phyloP scores from a whole-genome alignment of 1,140 invertebrate species.

The Coelopa frigida region DNA sequence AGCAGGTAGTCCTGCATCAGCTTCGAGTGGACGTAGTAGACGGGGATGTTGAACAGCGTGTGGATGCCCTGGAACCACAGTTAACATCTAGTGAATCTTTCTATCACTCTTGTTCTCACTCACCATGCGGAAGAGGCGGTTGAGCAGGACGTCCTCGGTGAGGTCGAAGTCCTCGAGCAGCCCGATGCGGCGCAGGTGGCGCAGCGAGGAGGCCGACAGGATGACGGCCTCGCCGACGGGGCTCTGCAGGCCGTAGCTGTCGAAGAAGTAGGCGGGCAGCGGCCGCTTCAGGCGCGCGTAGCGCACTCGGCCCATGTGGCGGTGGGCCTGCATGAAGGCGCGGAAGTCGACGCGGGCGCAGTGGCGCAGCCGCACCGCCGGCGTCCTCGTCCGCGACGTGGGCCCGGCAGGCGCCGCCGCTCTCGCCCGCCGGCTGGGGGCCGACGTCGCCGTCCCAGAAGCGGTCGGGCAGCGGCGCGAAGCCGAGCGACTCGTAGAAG shows the following conservation, averaged over 20 bases:
- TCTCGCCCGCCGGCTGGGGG: background rate
- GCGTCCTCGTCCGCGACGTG: background rate
- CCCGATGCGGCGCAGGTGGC: constrained; percentile 37
- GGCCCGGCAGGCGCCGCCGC: background rate
- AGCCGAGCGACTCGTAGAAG: constrained; percentile 7
- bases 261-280: constrained; percentile 3
- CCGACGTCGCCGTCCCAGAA: background rate
- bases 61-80: constrained; percentile 7
- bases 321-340: constrained; percentile 6
- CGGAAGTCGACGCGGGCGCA: background rate
- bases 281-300: constrained; percentile 4
- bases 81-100: too few species aligned
- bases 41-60: constrained; percentile 5
- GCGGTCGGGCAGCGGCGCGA: background rate
- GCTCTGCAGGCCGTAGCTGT: constrained; percentile 3
- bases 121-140: constrained; percentile 40
- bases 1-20: background rate
- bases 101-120: background rate
- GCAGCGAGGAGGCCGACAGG: constrained; percentile 3
- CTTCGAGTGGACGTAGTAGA: background rate
- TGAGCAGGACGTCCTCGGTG: constrained; percentile 47
- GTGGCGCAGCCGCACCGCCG: background rate
- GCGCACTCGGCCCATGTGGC: constrained; percentile 1
- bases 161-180: constrained; percentile 36
- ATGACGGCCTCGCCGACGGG: constrained; percentile 6